Evolutionary conservation across 2,797 vertebrate species (phyloP).

Genomic region (Dallia pectoralis): DNA sequence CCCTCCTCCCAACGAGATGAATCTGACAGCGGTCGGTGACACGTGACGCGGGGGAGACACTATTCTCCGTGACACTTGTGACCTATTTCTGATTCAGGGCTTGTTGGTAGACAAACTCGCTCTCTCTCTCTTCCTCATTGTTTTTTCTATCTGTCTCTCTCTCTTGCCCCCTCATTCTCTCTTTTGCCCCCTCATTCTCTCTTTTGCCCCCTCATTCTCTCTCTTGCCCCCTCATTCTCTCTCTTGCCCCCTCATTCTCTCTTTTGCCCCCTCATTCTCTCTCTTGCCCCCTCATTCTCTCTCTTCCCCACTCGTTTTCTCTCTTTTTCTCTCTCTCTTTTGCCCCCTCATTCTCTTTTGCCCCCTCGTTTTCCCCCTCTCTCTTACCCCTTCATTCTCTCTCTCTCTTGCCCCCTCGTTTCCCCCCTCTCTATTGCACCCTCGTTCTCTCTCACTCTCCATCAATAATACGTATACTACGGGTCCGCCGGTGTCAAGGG

Average conservation of each 20-base stretch:
- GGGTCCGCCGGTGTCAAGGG: conserved; percentile 59
- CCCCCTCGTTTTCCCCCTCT: no score
- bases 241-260: no score
- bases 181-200: background rate
- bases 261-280: no score
- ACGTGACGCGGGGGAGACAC: conserved; percentile 44
- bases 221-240: no score
- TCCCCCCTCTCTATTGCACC: conserved; percentile 17
- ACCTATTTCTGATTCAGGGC: conserved; percentile 70
- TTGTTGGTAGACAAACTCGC: conserved; percentile 20
- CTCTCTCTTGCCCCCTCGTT: no score
- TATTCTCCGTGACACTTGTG: conserved; percentile 56
- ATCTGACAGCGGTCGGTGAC: conserved; percentile 44
- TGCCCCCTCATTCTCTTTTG: conserved; percentile 34
- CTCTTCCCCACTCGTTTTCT: conserved; percentile 18
- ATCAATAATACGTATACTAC: conserved; percentile 65
- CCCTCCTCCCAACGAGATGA: conserved; percentile 27
- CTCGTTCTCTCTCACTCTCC: conserved; percentile 55
- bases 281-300: no score
- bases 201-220: conserved; percentile 46
- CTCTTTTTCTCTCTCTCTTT: conserved; percentile 38
- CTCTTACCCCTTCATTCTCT: conserved; percentile 45
- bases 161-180: conserved; percentile 33
- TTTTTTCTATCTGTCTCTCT: conserved; percentile 39
- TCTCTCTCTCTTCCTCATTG: conserved; percentile 32